Evolutionary conservation across 2,888 invertebrate genomes (phyloP), one percentile per base, ranked within the genome.

Genomic region (Charanyca ferruginea): DNA sequence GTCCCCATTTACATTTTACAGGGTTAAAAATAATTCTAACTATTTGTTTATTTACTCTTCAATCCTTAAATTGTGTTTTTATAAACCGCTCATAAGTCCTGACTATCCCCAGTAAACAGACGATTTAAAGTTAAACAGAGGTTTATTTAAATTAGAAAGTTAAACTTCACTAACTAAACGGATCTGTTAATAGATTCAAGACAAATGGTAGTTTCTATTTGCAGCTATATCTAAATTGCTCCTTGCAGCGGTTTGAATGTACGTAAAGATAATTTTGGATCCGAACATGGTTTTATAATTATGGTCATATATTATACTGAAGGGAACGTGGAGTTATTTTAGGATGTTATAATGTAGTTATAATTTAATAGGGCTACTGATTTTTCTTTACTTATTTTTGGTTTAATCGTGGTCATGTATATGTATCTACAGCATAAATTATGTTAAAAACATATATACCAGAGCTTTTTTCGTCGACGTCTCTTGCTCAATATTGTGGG

Each of bases 161-260:
- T 49, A 72, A 73, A 47, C 23, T 48, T 42, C 38, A 65, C 41
- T 53, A 72, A 53, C 44, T 48, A 55, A 58, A 79, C 45, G 48
- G 48, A 49, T 63, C 77, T 60, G 64, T 73, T 71, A 74, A 77
- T 67, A 72, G 72, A 81, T 69, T 45, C 25, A 66, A 73, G 55
- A 67, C 71, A 66, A 79, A 71, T 62, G 65, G 49, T 55, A 13
- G 61, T 66, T 60, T 66, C 23, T 59, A 64, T 67, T 67, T 49
- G 41, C 41, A 32, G 54, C 41, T 51, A 32, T 77, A 80, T 80
- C 71, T 74, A 53, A 77, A 77, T 67, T 64, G 55, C 62, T 68
- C 18, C 44, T 60, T 51, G 48, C 52, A 54, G 58, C 61, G 44
- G 66, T 79, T 65, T 47, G 7, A 57, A 51, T 32, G 28, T 32